Evolutionary conservation across 2,888 invertebrate genomes (phyloP).

Genomic region (Euspilapteryx auroguttella): DNA sequence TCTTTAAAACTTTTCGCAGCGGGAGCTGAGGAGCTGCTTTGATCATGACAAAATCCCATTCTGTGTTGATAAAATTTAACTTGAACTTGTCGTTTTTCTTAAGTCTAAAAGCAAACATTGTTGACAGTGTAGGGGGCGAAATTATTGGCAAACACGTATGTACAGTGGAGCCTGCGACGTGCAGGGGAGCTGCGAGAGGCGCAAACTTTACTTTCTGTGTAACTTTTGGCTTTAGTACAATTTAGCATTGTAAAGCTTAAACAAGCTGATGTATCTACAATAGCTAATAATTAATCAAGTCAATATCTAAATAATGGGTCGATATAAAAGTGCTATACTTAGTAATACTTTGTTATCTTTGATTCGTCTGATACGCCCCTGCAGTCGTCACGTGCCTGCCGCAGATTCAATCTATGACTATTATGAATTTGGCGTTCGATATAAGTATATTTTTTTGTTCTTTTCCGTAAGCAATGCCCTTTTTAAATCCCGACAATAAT

Average conservation of each 20-base stretch:
- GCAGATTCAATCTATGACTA: conserved; percentile 27
- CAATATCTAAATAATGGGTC: no score
- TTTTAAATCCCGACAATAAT: conserved; percentile 63
- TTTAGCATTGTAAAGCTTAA: no score
- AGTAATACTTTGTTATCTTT: no score
- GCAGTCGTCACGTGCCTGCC: no score
- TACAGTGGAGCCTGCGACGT: conserved; percentile 15
- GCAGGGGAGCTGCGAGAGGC: conserved; percentile 15
- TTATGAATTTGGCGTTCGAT: conserved; percentile 26
- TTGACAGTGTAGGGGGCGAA: conserved; percentile 26
- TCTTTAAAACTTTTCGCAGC: conserved; percentile 14
- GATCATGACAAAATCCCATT: conserved; percentile 28
- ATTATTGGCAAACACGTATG: conserved; percentile 20
- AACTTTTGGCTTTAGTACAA: no score
- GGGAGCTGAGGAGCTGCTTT: conserved; percentile 20
- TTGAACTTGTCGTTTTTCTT: conserved; percentile 21
- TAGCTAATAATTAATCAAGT: no score
- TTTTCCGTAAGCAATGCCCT: conserved; percentile 52
- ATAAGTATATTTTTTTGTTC: conserved; percentile 44
- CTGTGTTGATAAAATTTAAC: no score
- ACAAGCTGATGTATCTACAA: no score
- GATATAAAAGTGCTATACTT: no score
- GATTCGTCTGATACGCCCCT: no score
- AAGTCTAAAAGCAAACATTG: conserved; percentile 27
- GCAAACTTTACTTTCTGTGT: no score